A percentile compares a stretch with the other conserved stretches of the same genome.
Conservation (phyloP, 2,797 vertebrate genomes). For the Antennarius maculatus region DNA sequence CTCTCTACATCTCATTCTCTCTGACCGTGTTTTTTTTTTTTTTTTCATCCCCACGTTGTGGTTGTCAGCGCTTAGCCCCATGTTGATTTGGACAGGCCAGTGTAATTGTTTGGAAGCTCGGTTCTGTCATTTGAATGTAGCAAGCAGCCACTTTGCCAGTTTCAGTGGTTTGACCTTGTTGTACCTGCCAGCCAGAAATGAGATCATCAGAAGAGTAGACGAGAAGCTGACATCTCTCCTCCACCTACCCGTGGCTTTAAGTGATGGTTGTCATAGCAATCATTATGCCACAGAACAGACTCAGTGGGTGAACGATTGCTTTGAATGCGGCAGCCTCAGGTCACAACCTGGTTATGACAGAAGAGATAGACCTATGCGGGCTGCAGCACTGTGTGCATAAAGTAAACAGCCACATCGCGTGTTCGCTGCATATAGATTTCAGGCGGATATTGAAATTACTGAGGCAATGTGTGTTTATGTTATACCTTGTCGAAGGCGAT, state of each 20-base stretch:
- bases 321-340: conserved; percentile 79
- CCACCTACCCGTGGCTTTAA: conserved; percentile 82
- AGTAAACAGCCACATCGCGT: conserved; percentile 61
- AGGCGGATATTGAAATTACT: conserved; percentile 54
- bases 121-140: conserved; percentile 75
- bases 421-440: conserved; percentile 53
- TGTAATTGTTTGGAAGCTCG: conserved; percentile 75
- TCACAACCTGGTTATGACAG: conserved; percentile 81
- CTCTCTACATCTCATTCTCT: conserved; percentile 64
- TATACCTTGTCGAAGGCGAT: conserved; percentile 59
- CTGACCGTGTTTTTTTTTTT: conserved; percentile 49
- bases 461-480: conserved; percentile 51
- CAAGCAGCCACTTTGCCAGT: conserved; percentile 77
- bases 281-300: conserved; percentile 80
- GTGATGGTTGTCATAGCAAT: conserved; percentile 87
- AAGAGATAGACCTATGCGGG: conserved; percentile 63
- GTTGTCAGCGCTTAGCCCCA: conserved; percentile 51
- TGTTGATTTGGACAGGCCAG: conserved; percentile 63
- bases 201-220: conserved; percentile 82
- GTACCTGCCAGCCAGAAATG: conserved; percentile 81
- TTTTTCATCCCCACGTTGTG: conserved; percentile 46
- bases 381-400: conserved; percentile 50
- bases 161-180: conserved; percentile 81
- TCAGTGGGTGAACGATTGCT: conserved; percentile 79
- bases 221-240: conserved; percentile 79